A percentile compares a stretch with the other conserved stretches of the same genome.
Evolutionary conservation across 2,113 vertebrate species (phyloP).

Genomic region (Zapus hudsonius): DNA sequence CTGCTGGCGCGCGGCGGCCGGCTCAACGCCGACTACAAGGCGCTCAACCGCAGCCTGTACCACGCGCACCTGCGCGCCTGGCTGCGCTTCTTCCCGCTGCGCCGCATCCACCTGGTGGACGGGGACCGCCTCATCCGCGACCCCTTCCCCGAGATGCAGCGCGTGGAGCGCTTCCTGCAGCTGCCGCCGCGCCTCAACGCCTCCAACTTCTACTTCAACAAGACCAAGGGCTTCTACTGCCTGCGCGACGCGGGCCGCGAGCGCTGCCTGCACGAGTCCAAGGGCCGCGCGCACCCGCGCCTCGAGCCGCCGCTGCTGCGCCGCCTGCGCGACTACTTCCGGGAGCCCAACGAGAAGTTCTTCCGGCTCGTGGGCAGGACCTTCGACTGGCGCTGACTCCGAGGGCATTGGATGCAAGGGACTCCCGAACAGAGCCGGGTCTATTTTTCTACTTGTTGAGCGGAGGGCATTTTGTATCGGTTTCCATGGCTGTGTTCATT

Average conservation of each 20-base stretch:
- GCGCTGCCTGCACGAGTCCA: conserved; percentile 96
- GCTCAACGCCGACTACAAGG: conserved; percentile 96
- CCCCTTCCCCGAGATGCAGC: conserved; percentile 95
- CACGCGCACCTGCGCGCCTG: conserved; percentile 94
- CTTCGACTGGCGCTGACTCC: conserved; percentile 95
- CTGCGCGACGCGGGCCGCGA: conserved; percentile 92
- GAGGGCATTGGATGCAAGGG: too few relatives aligned
- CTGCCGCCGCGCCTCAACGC: conserved; percentile 94
- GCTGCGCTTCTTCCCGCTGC: conserved; percentile 92
- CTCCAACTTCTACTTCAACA: conserved; percentile 98
- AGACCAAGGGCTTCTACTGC: conserved; percentile 98
- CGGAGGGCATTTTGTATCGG: conserved; percentile 89
- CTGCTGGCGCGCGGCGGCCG: conserved; percentile 91
- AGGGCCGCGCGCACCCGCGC: conserved; percentile 94
- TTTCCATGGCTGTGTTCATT: conserved; percentile 90
- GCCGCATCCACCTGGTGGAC: conserved; percentile 94
- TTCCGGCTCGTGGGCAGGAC: conserved; percentile 95
- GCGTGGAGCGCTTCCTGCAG: conserved; percentile 93
- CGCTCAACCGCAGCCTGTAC: conserved; percentile 97
- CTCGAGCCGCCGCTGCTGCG: conserved; percentile 90
- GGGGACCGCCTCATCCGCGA: conserved; percentile 94
- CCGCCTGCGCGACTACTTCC: conserved; percentile 94
- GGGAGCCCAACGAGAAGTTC: conserved; percentile 95
- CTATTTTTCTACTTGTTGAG: conserved; percentile 96
- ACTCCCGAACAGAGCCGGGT: too few relatives aligned